phyloP scores from a whole-genome alignment of 2,797 vertebrate genomes.

The Triplophysa yarkandensis region DNA sequence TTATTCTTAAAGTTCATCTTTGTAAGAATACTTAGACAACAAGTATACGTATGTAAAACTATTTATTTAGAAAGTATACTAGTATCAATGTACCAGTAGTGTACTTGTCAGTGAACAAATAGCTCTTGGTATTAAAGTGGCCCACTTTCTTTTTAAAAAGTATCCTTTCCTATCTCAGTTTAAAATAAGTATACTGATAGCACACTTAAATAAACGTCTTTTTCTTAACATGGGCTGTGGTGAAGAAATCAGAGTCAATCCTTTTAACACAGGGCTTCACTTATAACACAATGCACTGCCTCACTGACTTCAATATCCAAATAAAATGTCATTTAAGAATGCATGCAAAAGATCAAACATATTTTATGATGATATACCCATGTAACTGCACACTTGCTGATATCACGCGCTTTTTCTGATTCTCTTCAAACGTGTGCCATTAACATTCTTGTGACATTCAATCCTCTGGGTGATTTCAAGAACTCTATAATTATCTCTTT shows the following conservation, averaged over 20 bases:
- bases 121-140: no score
- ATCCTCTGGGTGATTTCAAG: background rate
- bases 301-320: background rate
- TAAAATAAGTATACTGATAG: no score
- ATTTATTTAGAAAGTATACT: no score
- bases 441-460: conserved; percentile 13
- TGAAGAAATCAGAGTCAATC: background rate
- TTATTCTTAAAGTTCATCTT: no score
- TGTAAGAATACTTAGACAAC: no score
- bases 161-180: no score
- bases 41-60: no score
- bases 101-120: no score
- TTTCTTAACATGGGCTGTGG: no score
- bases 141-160: no score
- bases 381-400: background rate
- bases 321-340: background rate
- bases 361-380: background rate
- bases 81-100: no score
- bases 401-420: background rate
- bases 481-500: conserved; percentile 26
- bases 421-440: conserved; percentile 14
- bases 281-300: background rate
- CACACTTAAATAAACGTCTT: no score
- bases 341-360: background rate
- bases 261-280: conserved; percentile 3